Evolutionary conservation across 2,113 vertebrate species (phyloP).

Genomic region (Neolamprologus sp.): DNA sequence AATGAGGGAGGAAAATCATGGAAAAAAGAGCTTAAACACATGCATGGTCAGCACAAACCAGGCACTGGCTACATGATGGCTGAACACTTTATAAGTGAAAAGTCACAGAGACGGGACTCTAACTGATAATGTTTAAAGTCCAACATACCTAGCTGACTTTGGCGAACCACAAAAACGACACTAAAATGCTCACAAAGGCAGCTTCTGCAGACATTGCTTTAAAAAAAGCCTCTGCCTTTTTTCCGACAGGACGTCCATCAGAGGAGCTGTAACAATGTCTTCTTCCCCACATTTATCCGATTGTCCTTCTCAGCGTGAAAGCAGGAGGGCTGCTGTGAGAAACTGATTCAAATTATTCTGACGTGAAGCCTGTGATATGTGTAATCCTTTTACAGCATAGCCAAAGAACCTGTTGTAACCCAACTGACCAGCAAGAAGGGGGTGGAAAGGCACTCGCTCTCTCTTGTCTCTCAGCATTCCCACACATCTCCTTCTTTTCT

Average conservation of each 20-base stretch:
- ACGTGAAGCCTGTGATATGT: slow-evolving; percentile 50
- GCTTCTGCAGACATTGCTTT: neutral
- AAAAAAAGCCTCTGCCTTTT: neutral
- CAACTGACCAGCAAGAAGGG: neutral
- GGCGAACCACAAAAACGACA: neutral
- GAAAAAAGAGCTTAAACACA: neutral
- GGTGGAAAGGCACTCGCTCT: neutral
- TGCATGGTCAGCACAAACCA: neutral
- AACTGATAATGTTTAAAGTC: neutral
- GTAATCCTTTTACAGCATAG: slow-evolving; percentile 52
- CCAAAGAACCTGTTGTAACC: slow-evolving; percentile 30
- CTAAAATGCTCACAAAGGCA: neutral
- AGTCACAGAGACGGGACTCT: neutral
- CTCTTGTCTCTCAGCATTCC: neutral
- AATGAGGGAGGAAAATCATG: neutral
- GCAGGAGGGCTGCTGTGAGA: slow-evolving; percentile 6
- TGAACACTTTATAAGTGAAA: neutral
- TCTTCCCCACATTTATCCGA: slow-evolving; percentile 1
- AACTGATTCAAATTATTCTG: slow-evolving; percentile 47
- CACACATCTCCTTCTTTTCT: neutral
- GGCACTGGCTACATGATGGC: neutral
- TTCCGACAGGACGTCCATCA: neutral
- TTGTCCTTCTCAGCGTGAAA: slow-evolving; percentile 16
- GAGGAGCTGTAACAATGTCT: neutral
- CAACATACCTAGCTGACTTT: neutral